Evolutionary conservation across 92 coral and sea anemone genomes (phyloP), one percentile per base, ranked within the genome.

Genomic region (Epizoanthus scotinus): DNA sequence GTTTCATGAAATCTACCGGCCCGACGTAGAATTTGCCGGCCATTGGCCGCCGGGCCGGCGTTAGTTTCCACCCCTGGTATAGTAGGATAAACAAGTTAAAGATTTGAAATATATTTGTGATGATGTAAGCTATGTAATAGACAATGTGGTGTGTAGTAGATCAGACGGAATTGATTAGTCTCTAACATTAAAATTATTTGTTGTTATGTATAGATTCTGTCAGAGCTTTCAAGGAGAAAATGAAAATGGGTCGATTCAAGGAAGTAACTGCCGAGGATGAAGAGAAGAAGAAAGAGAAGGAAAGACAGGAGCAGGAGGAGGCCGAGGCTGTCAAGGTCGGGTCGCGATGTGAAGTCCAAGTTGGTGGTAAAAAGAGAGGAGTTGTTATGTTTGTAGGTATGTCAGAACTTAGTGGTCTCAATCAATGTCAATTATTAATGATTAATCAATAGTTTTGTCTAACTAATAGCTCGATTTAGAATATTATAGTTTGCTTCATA

Each of bases 371-470:
- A 14, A 93, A 88, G 78, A 89, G 98, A 71, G 99, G 99, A 25
- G 87, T 68, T 15, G 93, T 96, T 55, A 96, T 78, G 94, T 96
- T 91, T 91, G 99, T 93, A 25, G 99, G 99, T 93, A 71, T 42
- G 94, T n/a, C 8, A 3, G 6, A 20, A 6, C 28, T 17, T 60
- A 27, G 29, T 24, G n/a, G 34, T 24, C 21, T 58, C 15, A 59
- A 54, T 49, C 10, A 19, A 55, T 54, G 1, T 77, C 20, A 17
- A 55, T 27, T 34, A 55, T 27, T 34, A 6, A 34, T 34, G 40
- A 3, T 34, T 31, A 31, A 31, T 31, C 36, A 31, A 31, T 31
- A 31, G 1, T 1, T 31, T 31, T 31, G 1, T 4, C 4, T 1
- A 4, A 4, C 36, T 31, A 31, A 31, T 4, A 31, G 36, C 36